Percentiles rank a stretch among this genome's conserved stretches.
These are phyloP conservation scores for Zosterops borbonicus DNA, from an alignment of 2,113 vertebrate genomes.

Conservation along the genomic window DNA sequence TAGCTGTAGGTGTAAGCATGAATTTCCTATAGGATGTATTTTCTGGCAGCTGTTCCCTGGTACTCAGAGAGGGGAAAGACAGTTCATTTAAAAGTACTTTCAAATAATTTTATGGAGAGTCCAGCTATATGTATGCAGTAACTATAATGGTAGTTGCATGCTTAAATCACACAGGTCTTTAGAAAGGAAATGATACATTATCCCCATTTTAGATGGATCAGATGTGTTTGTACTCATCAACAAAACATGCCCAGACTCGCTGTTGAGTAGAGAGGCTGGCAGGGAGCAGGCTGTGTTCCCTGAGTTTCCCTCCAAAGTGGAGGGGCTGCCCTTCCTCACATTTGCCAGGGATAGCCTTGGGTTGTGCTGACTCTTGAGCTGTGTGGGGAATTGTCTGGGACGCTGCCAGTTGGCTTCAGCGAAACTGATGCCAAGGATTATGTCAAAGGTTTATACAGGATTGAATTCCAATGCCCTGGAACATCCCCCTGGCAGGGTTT, in stretches of 20 bases:
- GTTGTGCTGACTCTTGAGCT: neutral
- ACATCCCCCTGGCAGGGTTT: slow-evolving; percentile 40
- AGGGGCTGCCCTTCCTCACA: neutral
- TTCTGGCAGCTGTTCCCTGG: neutral
- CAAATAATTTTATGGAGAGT: neutral
- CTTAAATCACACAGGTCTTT: neutral
- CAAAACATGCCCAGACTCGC: neutral
- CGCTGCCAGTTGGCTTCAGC: slow-evolving; percentile 18
- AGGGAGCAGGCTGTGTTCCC: neutral
- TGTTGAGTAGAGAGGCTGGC: neutral
- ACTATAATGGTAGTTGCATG: neutral
- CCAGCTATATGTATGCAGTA: neutral
- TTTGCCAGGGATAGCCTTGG: neutral
- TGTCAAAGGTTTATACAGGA: slow-evolving; percentile 63
- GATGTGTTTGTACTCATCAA: neutral
- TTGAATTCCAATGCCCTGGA: slow-evolving; percentile 59
- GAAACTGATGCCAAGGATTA: slow-evolving; percentile 54
- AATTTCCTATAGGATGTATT: neutral
- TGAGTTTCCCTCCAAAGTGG: neutral
- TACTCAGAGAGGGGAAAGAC: neutral
- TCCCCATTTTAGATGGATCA: neutral
- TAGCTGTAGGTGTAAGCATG: neutral
- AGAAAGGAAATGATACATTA: neutral
- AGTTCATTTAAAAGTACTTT: neutral
- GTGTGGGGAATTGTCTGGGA: slow-evolving; percentile 2